Evolutionary conservation across 2,113 vertebrate genomes (phyloP).

Genomic region (Camelus dromedarius): DNA sequence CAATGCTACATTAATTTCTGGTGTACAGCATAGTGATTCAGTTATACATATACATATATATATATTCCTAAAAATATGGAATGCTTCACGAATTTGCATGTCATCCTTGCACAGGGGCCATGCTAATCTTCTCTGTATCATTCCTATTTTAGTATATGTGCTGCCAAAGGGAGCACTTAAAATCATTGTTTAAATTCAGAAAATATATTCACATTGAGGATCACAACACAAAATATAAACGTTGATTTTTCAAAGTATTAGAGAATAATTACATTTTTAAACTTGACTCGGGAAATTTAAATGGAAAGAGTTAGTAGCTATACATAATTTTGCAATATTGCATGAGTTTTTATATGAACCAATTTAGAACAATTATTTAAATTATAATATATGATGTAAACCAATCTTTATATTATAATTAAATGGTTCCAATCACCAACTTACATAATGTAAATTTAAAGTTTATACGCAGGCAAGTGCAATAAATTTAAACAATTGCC

Average conservation of each 20-base stretch:
- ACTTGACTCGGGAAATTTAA: background rate
- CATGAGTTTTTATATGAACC: background rate
- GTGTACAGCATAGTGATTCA: no score
- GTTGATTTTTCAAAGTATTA: background rate
- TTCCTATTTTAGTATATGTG: no score
- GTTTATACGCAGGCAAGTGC: background rate
- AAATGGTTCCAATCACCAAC: background rate
- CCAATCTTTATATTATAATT: background rate
- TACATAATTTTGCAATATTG: background rate
- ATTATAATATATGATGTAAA: background rate
- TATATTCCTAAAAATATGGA: no score
- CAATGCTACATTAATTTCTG: no score
- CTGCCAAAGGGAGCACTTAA: background rate
- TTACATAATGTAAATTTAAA: background rate
- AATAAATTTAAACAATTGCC: background rate
- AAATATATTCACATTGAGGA: background rate
- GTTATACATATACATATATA: no score
- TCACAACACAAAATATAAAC: conserved; percentile 7
- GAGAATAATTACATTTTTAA: conserved; percentile 1
- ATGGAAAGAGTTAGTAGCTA: background rate
- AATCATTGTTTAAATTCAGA: conserved; percentile 26
- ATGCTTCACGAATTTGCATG: no score
- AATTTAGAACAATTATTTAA: conserved; percentile 28
- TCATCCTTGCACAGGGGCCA: no score
- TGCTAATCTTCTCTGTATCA: no score